Conservation (phyloP, 1,140 invertebrate genomes). For the Mercenaria mercenaria region DNA sequence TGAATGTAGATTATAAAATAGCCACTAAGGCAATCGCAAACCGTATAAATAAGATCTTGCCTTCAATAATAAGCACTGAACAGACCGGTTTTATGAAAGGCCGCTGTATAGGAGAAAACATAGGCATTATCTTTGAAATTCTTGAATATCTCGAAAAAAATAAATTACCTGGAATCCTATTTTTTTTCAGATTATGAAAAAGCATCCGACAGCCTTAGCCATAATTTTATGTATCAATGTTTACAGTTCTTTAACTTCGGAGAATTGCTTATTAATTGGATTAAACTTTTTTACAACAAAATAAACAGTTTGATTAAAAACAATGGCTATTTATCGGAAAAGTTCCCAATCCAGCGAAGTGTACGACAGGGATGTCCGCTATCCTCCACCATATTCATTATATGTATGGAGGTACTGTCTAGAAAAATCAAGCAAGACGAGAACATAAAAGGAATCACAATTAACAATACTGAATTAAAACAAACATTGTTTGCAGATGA, state of each 20-base stretch:
- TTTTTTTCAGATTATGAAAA: slow-evolving; percentile 25
- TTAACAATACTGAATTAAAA: background rate
- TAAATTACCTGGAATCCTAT: background rate
- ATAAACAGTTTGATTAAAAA: slow-evolving; percentile 27
- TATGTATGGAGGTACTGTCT: background rate
- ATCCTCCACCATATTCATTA: background rate
- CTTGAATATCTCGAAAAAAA: background rate
- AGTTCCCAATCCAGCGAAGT: no score
- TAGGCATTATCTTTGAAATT: background rate
- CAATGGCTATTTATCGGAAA: background rate
- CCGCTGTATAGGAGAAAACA: slow-evolving; percentile 27
- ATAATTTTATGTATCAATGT: slow-evolving; percentile 8
- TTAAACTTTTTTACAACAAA: slow-evolving; percentile 22
- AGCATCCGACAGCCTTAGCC: background rate
- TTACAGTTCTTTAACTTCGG: slow-evolving; percentile 3
- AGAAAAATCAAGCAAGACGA: background rate
- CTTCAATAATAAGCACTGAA: background rate
- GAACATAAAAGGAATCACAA: slow-evolving; percentile 6
- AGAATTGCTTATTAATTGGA: background rate
- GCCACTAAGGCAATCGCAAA: background rate
- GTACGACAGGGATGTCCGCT: background rate
- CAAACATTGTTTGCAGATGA: slow-evolving; percentile 21
- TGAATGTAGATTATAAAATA: slow-evolving; percentile 36
- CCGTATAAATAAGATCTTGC: background rate
- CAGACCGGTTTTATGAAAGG: slow-evolving; percentile 22